These are phyloP conservation scores for Tetraodon nigroviridis DNA, from an alignment of 2,113 vertebrate species.

Conservation along the genomic window DNA sequence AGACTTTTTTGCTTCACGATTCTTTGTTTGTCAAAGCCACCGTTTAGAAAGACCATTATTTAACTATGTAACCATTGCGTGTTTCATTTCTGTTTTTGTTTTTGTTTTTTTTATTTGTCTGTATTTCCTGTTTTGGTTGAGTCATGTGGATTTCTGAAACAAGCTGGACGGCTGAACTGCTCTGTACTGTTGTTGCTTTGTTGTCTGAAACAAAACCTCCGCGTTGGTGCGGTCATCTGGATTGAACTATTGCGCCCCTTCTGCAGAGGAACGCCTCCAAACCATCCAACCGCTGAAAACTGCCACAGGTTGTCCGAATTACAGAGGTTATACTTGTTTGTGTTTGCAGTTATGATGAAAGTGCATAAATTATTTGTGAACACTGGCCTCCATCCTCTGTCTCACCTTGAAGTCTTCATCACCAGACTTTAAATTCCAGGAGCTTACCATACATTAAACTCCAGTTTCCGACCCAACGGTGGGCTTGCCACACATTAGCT, in stretches of 20 bases:
- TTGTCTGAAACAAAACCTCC: conserved; percentile 31
- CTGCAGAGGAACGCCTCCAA: conserved; percentile 6
- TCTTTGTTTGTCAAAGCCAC: not conserved
- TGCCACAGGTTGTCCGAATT: conserved; percentile 19
- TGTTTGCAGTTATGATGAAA: conserved; percentile 33
- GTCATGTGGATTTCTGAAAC: conserved; percentile 27
- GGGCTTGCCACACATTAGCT: conserved; percentile 66
- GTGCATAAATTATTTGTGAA: conserved; percentile 27
- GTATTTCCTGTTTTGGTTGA: not conserved
- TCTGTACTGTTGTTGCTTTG: conserved; percentile 31
- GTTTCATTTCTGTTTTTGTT: too few species aligned
- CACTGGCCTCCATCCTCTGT: conserved; percentile 26
- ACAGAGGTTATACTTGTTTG: conserved; percentile 29
- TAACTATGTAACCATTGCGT: too few species aligned
- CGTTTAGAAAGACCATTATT: too few species aligned
- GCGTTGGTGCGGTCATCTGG: conserved; percentile 37
- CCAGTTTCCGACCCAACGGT: conserved; percentile 47
- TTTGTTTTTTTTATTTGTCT: not conserved
- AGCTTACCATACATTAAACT: conserved; percentile 56
- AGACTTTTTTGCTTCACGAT: not conserved
- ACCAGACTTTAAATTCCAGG: conserved; percentile 43
- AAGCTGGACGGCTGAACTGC: too few species aligned
- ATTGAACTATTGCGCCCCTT: conserved; percentile 2
- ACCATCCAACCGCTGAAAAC: conserved; percentile 9
- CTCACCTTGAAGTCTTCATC: conserved; percentile 54